phyloP scores from a whole-genome alignment of 2,888 invertebrate genomes.

The Criorhina ranunculi region DNA sequence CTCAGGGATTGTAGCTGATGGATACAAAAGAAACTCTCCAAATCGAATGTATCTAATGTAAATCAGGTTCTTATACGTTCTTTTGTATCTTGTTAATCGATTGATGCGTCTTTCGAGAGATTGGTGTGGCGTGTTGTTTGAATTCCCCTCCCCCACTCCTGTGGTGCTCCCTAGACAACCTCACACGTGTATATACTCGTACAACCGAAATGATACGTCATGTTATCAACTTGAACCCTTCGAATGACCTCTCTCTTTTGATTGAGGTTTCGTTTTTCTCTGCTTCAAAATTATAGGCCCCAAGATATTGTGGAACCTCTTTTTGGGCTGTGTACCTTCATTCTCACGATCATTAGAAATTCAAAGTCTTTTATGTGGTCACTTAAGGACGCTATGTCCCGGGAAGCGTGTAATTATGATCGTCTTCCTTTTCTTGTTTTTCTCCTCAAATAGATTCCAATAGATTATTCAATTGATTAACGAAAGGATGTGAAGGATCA shows the following conservation, averaged over 20 bases:
- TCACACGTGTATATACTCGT: slow-evolving; percentile 55
- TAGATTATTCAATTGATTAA: slow-evolving; percentile 18
- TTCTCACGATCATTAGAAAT: slow-evolving; percentile 51
- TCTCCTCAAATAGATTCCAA: background rate
- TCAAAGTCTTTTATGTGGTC: slow-evolving; percentile 19
- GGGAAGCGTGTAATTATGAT: slow-evolving; percentile 25
- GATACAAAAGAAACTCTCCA: background rate
- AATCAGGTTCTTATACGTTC: slow-evolving; percentile 30
- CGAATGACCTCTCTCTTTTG: slow-evolving; percentile 25
- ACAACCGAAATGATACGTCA: background rate
- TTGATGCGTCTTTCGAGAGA: background rate
- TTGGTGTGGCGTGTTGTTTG: slow-evolving; percentile 1
- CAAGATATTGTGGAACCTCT: slow-evolving; percentile 36
- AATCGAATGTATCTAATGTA: slow-evolving; percentile 6
- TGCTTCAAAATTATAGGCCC: slow-evolving; percentile 32
- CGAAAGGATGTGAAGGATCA: slow-evolving; percentile 17
- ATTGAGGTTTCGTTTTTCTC: slow-evolving; percentile 21
- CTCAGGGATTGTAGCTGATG: slow-evolving; percentile 36
- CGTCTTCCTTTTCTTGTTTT: background rate
- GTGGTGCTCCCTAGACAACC: background rate
- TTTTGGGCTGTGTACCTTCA: slow-evolving; percentile 7
- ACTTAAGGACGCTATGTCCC: slow-evolving; percentile 28
- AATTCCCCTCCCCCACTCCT: background rate
- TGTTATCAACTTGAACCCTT: background rate
- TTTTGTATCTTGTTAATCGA: slow-evolving; percentile 20